These are phyloP conservation scores for Drosophila nikananu DNA, from an alignment of 1,140 invertebrate genomes.

Conservation along the genomic window DNA sequence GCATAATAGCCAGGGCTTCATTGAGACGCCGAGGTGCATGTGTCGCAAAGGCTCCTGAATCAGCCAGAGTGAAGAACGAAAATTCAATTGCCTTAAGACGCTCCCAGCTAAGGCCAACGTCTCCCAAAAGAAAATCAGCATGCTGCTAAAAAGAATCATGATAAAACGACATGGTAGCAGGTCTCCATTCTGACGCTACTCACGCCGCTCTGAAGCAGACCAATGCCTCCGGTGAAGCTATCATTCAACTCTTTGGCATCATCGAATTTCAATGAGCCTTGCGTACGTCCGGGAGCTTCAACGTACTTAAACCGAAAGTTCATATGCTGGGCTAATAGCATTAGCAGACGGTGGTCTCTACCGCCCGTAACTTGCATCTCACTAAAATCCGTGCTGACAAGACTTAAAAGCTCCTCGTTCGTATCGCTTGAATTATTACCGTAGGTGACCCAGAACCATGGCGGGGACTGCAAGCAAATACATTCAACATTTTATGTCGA, in stretches of 20 bases:
- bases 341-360: slow-evolving; percentile 89
- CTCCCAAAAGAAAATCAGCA: slow-evolving; percentile 90
- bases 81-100: slow-evolving; percentile 89
- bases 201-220: slow-evolving; percentile 89
- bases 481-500: neutral
- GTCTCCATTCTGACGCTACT: neutral
- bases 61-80: slow-evolving; percentile 90
- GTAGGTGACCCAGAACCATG: slow-evolving; percentile 90
- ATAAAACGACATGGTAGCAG: slow-evolving; percentile 1
- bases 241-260: slow-evolving; percentile 86
- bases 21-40: slow-evolving; percentile 89
- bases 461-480: slow-evolving; percentile 87
- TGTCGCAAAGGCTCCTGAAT: slow-evolving; percentile 90
- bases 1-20: slow-evolving; percentile 89
- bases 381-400: slow-evolving; percentile 73
- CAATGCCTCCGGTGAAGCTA: slow-evolving; percentile 89
- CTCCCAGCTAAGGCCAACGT: slow-evolving; percentile 89
- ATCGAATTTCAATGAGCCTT: slow-evolving; percentile 87
- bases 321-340: slow-evolving; percentile 87
- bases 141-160: slow-evolving; percentile 85
- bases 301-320: slow-evolving; percentile 90
- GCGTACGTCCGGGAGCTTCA: slow-evolving; percentile 89
- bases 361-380: slow-evolving; percentile 88
- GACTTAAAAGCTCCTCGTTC: neutral
- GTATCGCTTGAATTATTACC: slow-evolving; percentile 71